phyloP scores from a whole-genome alignment of 2,797 vertebrate genomes.

The Alca torda region DNA sequence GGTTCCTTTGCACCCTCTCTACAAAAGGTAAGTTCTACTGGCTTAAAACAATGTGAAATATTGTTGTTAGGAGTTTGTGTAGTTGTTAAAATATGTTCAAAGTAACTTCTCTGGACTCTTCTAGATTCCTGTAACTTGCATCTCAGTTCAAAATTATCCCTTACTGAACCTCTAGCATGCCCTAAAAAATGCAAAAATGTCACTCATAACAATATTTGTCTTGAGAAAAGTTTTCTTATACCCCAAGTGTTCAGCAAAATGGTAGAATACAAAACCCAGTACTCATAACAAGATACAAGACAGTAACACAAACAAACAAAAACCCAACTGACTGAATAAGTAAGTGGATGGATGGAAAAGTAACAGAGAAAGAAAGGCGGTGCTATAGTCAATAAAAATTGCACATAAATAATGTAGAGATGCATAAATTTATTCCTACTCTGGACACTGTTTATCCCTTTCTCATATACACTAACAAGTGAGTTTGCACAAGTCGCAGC shows the following conservation, averaged over 20 bases:
- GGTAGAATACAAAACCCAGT: background rate
- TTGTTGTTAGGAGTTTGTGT: background rate
- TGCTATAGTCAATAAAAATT: background rate
- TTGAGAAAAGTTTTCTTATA: background rate
- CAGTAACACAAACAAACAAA: background rate
- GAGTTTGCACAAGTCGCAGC: background rate
- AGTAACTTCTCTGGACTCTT: background rate
- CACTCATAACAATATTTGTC: background rate
- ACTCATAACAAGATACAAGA: background rate
- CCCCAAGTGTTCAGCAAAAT: background rate
- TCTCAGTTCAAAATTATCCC: background rate
- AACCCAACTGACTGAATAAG: background rate
- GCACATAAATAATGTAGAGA: background rate
- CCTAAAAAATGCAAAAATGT: background rate
- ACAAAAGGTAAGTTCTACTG: background rate
- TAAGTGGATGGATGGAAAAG: background rate
- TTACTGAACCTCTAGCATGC: background rate
- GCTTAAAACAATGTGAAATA: background rate
- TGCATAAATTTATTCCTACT: background rate
- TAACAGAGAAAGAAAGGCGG: background rate
- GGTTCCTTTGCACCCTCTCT: background rate
- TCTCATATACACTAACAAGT: background rate
- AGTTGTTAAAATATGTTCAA: background rate
- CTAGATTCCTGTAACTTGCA: background rate
- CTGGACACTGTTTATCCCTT: background rate